Evolutionary conservation across 2,888 invertebrate genomes (phyloP).

Genomic region (Rhagophthalmus giganteus): DNA sequence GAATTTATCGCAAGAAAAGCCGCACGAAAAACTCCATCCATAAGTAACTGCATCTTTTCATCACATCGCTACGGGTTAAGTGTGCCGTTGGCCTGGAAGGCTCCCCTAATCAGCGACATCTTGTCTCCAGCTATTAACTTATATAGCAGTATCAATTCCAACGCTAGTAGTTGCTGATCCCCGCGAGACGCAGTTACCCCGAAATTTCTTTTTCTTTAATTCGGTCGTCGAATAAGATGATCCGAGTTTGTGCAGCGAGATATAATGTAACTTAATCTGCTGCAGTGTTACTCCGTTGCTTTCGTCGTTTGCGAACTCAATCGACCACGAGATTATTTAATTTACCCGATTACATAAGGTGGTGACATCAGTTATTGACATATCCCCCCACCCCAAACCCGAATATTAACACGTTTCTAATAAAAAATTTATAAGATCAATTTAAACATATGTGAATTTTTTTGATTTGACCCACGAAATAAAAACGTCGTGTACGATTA

Average conservation of each 20-base stretch:
- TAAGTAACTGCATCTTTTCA: slow-evolving; percentile 30
- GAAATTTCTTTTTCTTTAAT: slow-evolving; percentile 38
- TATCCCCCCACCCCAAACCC: too few relatives aligned
- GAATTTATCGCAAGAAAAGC: too few relatives aligned
- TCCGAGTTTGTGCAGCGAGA: slow-evolving; percentile 23
- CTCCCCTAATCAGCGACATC: slow-evolving; percentile 54
- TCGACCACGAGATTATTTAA: too few relatives aligned
- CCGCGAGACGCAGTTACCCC: slow-evolving; percentile 36
- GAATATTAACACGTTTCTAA: too few relatives aligned
- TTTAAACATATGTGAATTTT: too few relatives aligned
- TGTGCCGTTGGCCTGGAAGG: slow-evolving; percentile 34
- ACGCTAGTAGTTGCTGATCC: slow-evolving; percentile 39
- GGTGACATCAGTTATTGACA: too few relatives aligned
- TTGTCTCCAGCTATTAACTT: slow-evolving; percentile 57
- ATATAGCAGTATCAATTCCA: slow-evolving; percentile 57
- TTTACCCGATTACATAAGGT: too few relatives aligned
- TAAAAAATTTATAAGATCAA: too few relatives aligned
- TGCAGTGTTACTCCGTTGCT: slow-evolving; percentile 5
- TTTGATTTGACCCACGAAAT: too few relatives aligned
- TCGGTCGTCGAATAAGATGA: slow-evolving; percentile 25
- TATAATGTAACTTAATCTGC: slow-evolving; percentile 12
- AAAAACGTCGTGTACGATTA: too few relatives aligned
- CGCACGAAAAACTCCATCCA: not conserved
- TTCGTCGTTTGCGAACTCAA: slow-evolving; percentile 11
- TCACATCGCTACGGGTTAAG: slow-evolving; percentile 30